These are phyloP conservation scores for Crenichthys baileyi DNA, from an alignment of 2,797 vertebrate genomes.

Conservation along the genomic window DNA sequence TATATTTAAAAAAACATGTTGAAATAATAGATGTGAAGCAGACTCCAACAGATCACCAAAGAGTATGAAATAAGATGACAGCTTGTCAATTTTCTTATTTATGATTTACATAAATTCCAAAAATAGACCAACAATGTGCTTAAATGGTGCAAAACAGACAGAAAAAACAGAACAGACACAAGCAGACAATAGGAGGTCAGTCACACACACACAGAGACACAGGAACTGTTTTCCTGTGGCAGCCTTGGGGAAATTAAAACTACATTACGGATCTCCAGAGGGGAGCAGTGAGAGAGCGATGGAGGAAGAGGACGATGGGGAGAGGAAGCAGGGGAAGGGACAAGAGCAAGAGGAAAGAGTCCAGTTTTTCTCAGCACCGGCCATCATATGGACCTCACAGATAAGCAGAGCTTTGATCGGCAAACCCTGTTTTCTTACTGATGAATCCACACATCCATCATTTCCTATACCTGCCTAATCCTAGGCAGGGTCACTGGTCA, in stretches of 20 bases:
- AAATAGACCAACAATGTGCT: conserved; percentile 32
- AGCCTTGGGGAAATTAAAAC: conserved; percentile 88
- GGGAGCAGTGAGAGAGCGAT: conserved; percentile 71
- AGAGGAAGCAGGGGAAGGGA: conserved; percentile 22
- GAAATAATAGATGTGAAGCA: neutral
- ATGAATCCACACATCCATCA: neutral
- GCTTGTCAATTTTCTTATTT: conserved; percentile 62
- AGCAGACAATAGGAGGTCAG: conserved; percentile 68
- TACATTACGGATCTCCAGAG: conserved; percentile 86
- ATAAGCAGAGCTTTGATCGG: conserved; percentile 14
- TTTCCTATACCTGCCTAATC: neutral
- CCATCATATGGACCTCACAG: conserved; percentile 54
- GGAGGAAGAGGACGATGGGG: conserved; percentile 67
- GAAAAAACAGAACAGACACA: conserved; percentile 60
- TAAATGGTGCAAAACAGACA: conserved; percentile 61
- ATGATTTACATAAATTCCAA: conserved; percentile 20
- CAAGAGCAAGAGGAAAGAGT: conserved; percentile 13
- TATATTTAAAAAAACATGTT: neutral
- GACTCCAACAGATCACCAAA: conserved; percentile 20
- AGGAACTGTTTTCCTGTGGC: conserved; percentile 83
- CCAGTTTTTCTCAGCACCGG: conserved; percentile 67
- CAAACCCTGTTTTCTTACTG: conserved; percentile 13
- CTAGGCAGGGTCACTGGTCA: neutral
- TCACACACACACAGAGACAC: conserved; percentile 41
- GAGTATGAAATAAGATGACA: conserved; percentile 50